Evolutionary conservation across 2,888 invertebrate genomes (phyloP), one percentile per base, ranked within the genome.

Genomic region (Lissocephala sabroskyi): DNA sequence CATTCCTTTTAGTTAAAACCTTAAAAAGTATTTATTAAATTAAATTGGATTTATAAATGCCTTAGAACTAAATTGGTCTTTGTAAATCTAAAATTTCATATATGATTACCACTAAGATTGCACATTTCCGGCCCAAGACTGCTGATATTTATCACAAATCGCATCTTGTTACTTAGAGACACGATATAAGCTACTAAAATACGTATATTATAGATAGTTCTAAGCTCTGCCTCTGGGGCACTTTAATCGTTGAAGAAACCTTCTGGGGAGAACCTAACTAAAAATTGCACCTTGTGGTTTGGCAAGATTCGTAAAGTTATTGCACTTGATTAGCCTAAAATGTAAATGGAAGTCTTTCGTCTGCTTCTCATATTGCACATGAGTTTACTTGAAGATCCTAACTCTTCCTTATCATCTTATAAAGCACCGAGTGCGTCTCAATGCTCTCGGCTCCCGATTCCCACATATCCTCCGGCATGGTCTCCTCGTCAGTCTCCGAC

Each of bases 381-480:
- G 39, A 49, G 62, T 18, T 23, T 43, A 42, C 6, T 41, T n/a
- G n/a, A 23, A n/a, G 2, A 5, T 23, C 17, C 59, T 59, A 81
- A 50, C 65, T 79, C 59, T 89, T 89, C 52, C 90, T 86, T 73
- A 90, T 90, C 80, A 90, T 91, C 40, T 92, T 93, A 71, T 93
- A 94, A 79, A 93, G 92, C 32, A 94, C 94, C 2, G 94, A 94
- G 85, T 94, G 93, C 0, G 94, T 94, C 76, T 93, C 94, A 19
- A 94, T 87, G 85, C 94, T 94, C 80, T 94, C 94, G 2, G 92
- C 94, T 1, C 94, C 94, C 17, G 94, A 94, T 85, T 94, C 94
- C 85, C 94, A 93, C 56, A 92, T 89, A 6, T 91, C 94, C 78
- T 93, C 93, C 29, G 90, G 91, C 55, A 90, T 88, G n/a, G 91